These are phyloP conservation scores for Hydrozoanthus gracilis DNA, from an alignment of 92 coral and sea anemone species.

Conservation along the genomic window DNA sequence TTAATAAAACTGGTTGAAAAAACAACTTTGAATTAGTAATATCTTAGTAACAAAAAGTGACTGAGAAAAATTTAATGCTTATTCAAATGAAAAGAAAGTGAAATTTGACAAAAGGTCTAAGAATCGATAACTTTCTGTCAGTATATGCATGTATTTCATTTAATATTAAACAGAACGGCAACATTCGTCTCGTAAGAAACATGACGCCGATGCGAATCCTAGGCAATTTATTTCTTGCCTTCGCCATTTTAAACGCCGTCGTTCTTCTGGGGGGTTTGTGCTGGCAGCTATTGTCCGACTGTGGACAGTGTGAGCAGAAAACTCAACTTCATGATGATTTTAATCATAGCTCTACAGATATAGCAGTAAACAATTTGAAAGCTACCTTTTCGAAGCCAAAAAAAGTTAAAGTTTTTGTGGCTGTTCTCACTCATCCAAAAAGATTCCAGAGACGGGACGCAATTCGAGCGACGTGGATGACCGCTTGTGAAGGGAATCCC, in stretches of 20 bases:
- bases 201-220: conserved; percentile 3
- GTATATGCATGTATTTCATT: neutral
- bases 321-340: neutral
- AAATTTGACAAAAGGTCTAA: neutral
- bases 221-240: neutral
- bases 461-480: conserved; percentile 88
- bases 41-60: conserved; percentile 1
- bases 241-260: neutral
- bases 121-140: neutral
- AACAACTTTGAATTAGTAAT: neutral
- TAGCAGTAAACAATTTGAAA: neutral
- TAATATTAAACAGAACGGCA: neutral
- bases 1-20: neutral
- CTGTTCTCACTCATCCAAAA: conserved; percentile 77
- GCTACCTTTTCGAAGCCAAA: conserved; percentile 9
- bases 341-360: neutral
- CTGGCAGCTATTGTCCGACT: neutral
- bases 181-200: neutral
- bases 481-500: conserved; percentile 60
- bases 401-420: conserved; percentile 63
- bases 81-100: neutral
- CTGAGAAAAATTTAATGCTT: neutral
- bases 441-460: conserved; percentile 80
- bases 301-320: conserved; percentile 2
- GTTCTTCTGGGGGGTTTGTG: neutral